Conservation (phyloP, 2,797 vertebrate species). For the Darevskia nairensis region DNA sequence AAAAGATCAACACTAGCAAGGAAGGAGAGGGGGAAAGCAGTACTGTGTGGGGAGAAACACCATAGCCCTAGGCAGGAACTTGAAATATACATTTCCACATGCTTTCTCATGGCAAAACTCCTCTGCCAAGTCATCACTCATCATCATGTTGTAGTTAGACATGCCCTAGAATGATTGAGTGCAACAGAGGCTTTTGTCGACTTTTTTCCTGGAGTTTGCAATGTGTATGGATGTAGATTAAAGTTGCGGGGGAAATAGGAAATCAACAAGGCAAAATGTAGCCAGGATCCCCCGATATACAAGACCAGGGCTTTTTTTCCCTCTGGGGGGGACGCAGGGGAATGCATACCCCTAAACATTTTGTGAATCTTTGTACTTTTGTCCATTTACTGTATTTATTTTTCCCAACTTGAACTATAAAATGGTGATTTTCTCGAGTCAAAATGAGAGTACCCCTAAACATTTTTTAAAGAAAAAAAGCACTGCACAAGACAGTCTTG, state of each 20-base stretch:
- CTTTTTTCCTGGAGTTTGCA: accelerated
- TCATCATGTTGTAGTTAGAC: background rate
- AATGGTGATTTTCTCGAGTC: too few relatives aligned
- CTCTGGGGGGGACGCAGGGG: too few relatives aligned
- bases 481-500: too few relatives aligned
- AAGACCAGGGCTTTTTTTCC: too few relatives aligned
- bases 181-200: background rate
- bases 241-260: background rate
- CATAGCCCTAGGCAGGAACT: background rate
- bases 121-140: background rate
- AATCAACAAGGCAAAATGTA: background rate
- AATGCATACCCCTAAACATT: too few relatives aligned
- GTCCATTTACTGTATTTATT: too few relatives aligned
- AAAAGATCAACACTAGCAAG: accelerated
- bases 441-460: too few relatives aligned
- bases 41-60: conserved; percentile 1
- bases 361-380: too few relatives aligned
- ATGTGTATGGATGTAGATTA: background rate
- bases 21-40: background rate
- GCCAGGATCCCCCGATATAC: background rate
- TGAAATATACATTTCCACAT: background rate
- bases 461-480: too few relatives aligned
- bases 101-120: background rate
- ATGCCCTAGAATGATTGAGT: background rate
- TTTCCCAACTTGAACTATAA: too few relatives aligned